Evolutionary conservation across 2,797 vertebrate genomes (phyloP).

Genomic region (Xenops minutus): DNA sequence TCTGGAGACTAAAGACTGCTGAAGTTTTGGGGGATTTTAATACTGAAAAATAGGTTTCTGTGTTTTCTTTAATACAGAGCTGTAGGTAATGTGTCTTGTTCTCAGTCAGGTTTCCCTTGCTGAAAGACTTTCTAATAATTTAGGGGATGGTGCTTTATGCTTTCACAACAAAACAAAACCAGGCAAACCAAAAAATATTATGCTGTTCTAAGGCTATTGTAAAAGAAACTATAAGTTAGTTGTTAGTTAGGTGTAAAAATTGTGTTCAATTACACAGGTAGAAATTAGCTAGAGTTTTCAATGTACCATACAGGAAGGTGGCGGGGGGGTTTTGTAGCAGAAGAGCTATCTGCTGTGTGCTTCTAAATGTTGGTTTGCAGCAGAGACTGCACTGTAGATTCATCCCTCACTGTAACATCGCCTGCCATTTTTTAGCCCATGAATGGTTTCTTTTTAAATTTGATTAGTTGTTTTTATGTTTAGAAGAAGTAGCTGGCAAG

Average conservation of each 20-base stretch:
- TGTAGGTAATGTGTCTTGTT: neutral
- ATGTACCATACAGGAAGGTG: neutral
- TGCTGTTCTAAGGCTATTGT: neutral
- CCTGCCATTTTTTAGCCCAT: neutral
- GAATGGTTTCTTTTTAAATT: neutral
- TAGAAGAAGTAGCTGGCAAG: neutral
- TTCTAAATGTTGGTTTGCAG: neutral
- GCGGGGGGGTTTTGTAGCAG: neutral
- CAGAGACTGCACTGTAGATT: neutral
- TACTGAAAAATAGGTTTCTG: neutral
- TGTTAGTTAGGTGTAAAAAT: neutral
- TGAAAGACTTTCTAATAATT: neutral
- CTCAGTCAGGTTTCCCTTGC: neutral
- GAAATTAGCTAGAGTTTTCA: neutral
- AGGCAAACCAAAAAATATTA: neutral
- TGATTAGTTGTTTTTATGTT: neutral
- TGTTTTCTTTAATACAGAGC: neutral
- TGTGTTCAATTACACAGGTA: neutral
- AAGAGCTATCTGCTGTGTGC: neutral
- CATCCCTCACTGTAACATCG: neutral
- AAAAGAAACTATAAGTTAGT: neutral
- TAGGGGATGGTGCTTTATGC: neutral
- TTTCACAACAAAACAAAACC: neutral
- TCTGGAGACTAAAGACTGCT: neutral
- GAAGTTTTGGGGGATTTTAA: neutral